Evolutionary conservation across 64 coral and sea anemone genomes (phyloP), one percentile per base, ranked within the genome.

Genomic region (Montipora cactus): DNA sequence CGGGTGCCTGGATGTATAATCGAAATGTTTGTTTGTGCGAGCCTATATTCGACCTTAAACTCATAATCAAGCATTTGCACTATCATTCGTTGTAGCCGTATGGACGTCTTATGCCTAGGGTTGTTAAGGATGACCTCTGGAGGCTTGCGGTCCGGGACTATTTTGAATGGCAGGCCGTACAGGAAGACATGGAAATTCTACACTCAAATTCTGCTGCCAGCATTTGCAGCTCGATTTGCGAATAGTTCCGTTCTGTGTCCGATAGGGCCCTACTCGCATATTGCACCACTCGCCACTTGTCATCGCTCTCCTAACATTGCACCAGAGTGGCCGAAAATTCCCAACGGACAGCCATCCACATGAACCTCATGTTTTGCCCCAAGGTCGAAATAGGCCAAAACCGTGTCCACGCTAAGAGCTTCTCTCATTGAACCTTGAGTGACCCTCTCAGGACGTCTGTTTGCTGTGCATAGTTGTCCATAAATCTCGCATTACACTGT

Each of bases 1-100:
- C 7, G 74, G 87, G 74, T 89, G 87, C 59, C 87, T 89, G 44
- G 87, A 89, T 22, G 87, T 89, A 28, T 77, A 89, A 28, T 77
- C 87, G 87, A 78, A 13, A 89, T 89, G 13, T 79, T 89, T 12
- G 74, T 77, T 75, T 89, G 78, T 19, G 52, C 75, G 8, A 75
- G 87, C 59, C 87, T 89, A 5, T 89, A 89, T 59, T 89, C 74
- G 9, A 89, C 87, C 9, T 19, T 77, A 52, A 89, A 89, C 49
- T 79, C 8, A 12, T 89, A 78, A 20, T 89, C 87, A 6, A 89
- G 8, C 48, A 89, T 89, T 23, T 52, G 20, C 52, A 77, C 74
- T 52, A 44, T 22, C 21, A 89, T 89, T 59, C 70, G 77, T 61
- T 89, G 87, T 19, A 89, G 5, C 44, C 74, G 20, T 15, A 89